Evolutionary conservation across 2,888 invertebrate genomes (phyloP).

Genomic region (Drosophila kanekoi): DNA sequence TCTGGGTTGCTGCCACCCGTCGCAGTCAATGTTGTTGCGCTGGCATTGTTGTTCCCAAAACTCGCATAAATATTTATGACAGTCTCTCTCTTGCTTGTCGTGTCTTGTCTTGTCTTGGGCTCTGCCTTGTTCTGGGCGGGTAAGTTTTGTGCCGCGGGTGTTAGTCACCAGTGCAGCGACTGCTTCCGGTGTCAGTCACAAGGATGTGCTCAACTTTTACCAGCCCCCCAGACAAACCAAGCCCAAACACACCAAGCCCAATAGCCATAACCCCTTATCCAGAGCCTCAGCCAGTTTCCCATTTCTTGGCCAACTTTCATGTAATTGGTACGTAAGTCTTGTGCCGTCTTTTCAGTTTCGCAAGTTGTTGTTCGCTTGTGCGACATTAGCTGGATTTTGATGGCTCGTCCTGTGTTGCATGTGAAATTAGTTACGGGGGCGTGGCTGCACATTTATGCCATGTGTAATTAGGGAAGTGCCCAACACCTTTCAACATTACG

Average conservation of each 20-base stretch:
- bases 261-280: constrained; percentile 5
- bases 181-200: constrained; percentile 77
- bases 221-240: constrained; percentile 1
- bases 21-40: constrained; percentile 52
- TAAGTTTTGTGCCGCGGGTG: constrained; percentile 65
- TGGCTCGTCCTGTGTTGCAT: constrained; percentile 73
- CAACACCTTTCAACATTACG: constrained; percentile 49
- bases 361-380: constrained; percentile 72
- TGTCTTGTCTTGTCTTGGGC: constrained; percentile 48
- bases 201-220: constrained; percentile 61
- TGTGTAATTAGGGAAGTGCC: constrained; percentile 78
- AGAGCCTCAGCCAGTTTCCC: background rate
- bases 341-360: constrained; percentile 61
- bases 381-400: constrained; percentile 79
- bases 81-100: constrained; percentile 68
- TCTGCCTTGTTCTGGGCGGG: constrained; percentile 18
- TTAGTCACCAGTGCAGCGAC: constrained; percentile 63
- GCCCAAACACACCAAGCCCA: constrained; percentile 2
- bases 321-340: constrained; percentile 77
- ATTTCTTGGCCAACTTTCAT: constrained; percentile 55
- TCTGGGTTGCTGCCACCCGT: constrained; percentile 8
- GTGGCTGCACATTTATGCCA: constrained; percentile 60
- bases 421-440: constrained; percentile 71
- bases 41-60: constrained; percentile 82
- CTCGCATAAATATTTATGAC: constrained; percentile 85